Evolutionary conservation across 1,140 invertebrate genomes (phyloP).

Genomic region (Lanistes nyassanus): DNA sequence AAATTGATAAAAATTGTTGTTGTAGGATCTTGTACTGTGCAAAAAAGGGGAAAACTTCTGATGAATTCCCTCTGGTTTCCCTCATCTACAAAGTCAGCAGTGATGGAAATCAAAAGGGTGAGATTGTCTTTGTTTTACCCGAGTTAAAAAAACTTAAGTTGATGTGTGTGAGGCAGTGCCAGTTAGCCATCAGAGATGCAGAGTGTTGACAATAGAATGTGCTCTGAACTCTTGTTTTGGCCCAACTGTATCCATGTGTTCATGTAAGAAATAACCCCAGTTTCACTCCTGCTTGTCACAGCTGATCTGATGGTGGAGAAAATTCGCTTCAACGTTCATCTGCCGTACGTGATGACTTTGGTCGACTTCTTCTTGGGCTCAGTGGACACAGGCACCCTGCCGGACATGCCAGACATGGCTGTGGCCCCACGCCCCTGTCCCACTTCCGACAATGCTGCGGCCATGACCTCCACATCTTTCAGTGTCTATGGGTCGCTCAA

Average conservation of each 20-base stretch:
- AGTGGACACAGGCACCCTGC: slow-evolving; percentile 27
- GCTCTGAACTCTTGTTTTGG: neutral
- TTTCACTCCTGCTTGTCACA: slow-evolving; percentile 45
- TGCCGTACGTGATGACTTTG: slow-evolving; percentile 78
- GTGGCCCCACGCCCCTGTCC: neutral
- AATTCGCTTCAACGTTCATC: slow-evolving; percentile 77
- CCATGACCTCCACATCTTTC: slow-evolving; percentile 24
- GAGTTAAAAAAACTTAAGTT: neutral
- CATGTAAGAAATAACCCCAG: neutral
- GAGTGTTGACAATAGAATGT: neutral
- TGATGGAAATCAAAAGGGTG: slow-evolving; percentile 71
- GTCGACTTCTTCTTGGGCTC: slow-evolving; percentile 70
- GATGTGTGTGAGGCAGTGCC: too few species aligned
- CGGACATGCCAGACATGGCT: slow-evolving; percentile 11
- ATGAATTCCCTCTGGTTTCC: slow-evolving; percentile 72
- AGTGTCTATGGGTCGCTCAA: slow-evolving; percentile 68
- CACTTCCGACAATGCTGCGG: slow-evolving; percentile 12
- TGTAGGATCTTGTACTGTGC: slow-evolving; percentile 51
- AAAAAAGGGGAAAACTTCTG: slow-evolving; percentile 31
- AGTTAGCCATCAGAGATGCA: neutral
- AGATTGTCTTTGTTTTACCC: slow-evolving; percentile 12
- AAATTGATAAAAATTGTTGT: neutral
- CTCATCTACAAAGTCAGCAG: slow-evolving; percentile 74
- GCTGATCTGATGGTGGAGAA: slow-evolving; percentile 79
- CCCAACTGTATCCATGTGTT: neutral